phyloP scores from a whole-genome alignment of 2,888 invertebrate genomes.

The Aquatica leii region DNA sequence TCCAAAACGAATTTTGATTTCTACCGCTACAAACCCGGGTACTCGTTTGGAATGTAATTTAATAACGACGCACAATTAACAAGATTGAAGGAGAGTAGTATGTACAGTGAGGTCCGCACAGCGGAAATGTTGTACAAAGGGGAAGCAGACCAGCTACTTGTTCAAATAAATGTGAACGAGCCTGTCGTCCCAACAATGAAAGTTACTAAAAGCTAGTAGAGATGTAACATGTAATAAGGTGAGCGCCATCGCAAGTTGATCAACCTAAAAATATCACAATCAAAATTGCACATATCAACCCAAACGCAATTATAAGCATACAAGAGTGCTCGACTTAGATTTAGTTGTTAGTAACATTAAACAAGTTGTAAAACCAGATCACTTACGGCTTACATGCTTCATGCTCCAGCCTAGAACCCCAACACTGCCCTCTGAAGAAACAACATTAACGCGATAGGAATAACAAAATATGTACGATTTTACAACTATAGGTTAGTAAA shows the following conservation, averaged over 20 bases:
- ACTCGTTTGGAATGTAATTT: conserved; percentile 51
- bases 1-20: conserved; percentile 21
- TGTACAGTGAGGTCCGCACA: conserved; percentile 55
- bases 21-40: conserved; percentile 21
- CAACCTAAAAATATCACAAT: conserved; percentile 25
- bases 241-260: conserved; percentile 55
- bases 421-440: no score
- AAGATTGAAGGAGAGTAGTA: conserved; percentile 49
- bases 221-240: conserved; percentile 57
- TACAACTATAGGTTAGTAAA: no score
- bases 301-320: no score
- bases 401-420: no score
- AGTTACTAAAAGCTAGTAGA: conserved; percentile 51
- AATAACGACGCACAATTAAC: conserved; percentile 31
- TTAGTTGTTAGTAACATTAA: no score
- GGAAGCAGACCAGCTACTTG: conserved; percentile 63
- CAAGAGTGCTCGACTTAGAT: no score
- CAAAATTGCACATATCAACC: no score
- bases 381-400: no score
- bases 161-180: conserved; percentile 57
- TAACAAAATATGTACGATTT: no score
- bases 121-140: conserved; percentile 47
- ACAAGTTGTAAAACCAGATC: no score
- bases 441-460: no score
- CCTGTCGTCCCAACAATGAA: conserved; percentile 59